Conservation (phyloP, 2,113 vertebrate species). For the Coptodon bakossiorum region DNA sequence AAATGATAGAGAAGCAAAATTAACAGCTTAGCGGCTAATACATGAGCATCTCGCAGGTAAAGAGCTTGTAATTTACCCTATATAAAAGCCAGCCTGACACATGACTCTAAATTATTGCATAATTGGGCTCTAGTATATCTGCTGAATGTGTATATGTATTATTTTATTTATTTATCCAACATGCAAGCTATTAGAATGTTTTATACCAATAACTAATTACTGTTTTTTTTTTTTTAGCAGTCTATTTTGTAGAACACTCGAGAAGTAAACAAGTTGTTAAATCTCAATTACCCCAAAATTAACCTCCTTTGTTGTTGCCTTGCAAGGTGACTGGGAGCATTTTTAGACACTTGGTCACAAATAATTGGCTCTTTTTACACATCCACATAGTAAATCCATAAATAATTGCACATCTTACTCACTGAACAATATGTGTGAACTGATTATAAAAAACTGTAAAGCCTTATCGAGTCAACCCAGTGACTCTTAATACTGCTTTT, state of each 20-base stretch:
- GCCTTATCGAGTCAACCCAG: neutral
- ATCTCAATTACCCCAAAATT: neutral
- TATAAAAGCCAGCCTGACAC: neutral
- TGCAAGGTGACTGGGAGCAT: neutral
- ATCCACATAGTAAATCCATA: neutral
- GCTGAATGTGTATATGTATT: neutral
- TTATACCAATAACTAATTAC: neutral
- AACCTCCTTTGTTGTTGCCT: neutral
- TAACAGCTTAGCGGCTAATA: neutral
- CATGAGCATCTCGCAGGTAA: neutral
- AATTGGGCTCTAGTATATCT: neutral
- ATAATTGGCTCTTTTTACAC: neutral
- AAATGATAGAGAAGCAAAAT: neutral
- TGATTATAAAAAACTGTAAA: neutral
- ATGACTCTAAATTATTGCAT: neutral
- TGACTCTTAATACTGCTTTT: neutral
- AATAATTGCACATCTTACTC: neutral
- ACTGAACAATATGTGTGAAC: neutral
- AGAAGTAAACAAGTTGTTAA: neutral
- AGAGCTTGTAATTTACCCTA: neutral
- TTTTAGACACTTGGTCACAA: neutral
- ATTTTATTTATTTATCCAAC: neutral
- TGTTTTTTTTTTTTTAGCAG: neutral
- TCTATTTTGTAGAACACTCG: neutral
- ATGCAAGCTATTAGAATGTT: neutral